These are phyloP conservation scores for Arbacia lixula DNA, from an alignment of 53 echinoderm and acorn worm species.

Conservation along the genomic window DNA sequence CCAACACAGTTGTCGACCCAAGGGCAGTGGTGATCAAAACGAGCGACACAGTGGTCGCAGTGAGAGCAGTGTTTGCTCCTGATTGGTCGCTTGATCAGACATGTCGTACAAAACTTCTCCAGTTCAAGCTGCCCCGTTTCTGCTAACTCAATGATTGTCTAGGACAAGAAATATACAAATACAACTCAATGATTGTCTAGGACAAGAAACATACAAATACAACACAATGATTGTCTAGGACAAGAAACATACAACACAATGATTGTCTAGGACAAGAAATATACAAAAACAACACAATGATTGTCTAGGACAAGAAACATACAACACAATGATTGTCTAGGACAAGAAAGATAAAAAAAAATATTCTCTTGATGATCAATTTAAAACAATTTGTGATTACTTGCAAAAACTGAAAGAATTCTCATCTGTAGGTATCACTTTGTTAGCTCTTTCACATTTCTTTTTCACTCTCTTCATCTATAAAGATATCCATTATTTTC, in stretches of 20 bases:
- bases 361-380: no score
- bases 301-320: slow-evolving; percentile 79
- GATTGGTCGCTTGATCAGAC: slow-evolving; percentile 89
- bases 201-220: no score
- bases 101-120: slow-evolving; percentile 93
- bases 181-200: slow-evolving; percentile 83
- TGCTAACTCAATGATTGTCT: slow-evolving; percentile 88
- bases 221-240: slow-evolving; percentile 83
- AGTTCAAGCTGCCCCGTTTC: slow-evolving; percentile 80
- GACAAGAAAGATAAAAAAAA: neutral
- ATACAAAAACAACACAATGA: slow-evolving; percentile 74
- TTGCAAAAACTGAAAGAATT: no score
- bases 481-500: no score
- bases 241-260: neutral
- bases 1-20: slow-evolving; percentile 99
- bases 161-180: no score
- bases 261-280: neutral
- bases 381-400: no score
- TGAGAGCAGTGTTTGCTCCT: slow-evolving; percentile 92
- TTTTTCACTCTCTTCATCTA: no score
- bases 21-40: slow-evolving; percentile 97
- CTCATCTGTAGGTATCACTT: no score
- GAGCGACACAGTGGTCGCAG: slow-evolving; percentile 87
- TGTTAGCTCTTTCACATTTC: no score
- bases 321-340: slow-evolving; percentile 82